These are phyloP conservation scores for Pristionchus fissidentatus DNA, from an alignment of 2,888 invertebrate genomes.

Conservation along the genomic window DNA sequence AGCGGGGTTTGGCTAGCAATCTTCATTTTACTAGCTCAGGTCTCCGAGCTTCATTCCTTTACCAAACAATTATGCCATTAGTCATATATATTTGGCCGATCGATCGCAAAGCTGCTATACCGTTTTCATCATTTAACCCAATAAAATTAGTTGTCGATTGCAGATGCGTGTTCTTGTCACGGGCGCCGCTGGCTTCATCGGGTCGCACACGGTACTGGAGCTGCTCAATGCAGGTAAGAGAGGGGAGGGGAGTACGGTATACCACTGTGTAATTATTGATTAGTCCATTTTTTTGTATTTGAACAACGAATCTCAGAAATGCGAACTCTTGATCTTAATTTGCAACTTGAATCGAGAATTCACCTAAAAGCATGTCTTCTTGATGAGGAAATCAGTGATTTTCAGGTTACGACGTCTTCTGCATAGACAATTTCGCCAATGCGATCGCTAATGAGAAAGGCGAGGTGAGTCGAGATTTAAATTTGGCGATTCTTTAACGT, in stretches of 20 bases:
- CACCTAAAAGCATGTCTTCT: too few species aligned
- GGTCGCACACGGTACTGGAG: slow-evolving; percentile 93
- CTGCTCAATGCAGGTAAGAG: slow-evolving; percentile 78
- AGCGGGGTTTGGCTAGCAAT: too few species aligned
- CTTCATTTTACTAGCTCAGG: too few species aligned
- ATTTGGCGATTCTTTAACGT: too few species aligned
- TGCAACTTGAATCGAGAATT: not conserved
- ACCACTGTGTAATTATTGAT: not conserved
- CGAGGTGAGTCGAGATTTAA: slow-evolving; percentile 38
- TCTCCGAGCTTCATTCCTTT: too few species aligned
- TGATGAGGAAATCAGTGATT: not conserved
- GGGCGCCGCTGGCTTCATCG: slow-evolving; percentile 98
- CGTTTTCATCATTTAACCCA: too few species aligned
- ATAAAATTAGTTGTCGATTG: too few species aligned
- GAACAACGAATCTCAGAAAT: not conserved
- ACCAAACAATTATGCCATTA: too few species aligned
- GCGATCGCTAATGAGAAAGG: slow-evolving; percentile 33
- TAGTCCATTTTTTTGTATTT: not conserved
- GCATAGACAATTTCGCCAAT: slow-evolving; percentile 43
- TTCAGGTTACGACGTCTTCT: slow-evolving; percentile 33
- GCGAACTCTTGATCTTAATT: not conserved
- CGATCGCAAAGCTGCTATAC: too few species aligned
- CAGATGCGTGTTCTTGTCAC: slow-evolving; percentile 85
- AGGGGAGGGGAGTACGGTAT: too few species aligned
- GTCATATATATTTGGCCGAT: too few species aligned